phyloP scores from a whole-genome alignment of 2,888 invertebrate species.

The Laspeyria flexula region DNA sequence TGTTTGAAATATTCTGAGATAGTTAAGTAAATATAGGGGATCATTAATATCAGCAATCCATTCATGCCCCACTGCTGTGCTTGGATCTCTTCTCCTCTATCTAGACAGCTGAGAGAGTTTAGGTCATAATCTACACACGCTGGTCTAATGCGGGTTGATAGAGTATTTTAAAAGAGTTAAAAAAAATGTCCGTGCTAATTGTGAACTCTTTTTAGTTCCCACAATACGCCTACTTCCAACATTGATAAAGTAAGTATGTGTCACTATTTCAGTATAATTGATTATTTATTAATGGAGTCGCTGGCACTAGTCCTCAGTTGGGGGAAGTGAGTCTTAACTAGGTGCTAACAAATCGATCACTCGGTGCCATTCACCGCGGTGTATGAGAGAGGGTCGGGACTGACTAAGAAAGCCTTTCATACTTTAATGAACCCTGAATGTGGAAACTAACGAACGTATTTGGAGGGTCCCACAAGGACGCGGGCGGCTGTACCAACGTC shows the following conservation, averaged over 20 bases:
- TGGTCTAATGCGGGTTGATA: too few species aligned
- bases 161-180: too few species aligned
- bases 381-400: constrained; percentile 2
- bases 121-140: too few species aligned
- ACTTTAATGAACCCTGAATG: constrained; percentile 41
- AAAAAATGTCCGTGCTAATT: not conserved
- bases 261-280: not conserved
- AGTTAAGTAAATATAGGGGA: too few species aligned
- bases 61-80: too few species aligned
- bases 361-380: constrained; percentile 3
- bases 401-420: constrained; percentile 11
- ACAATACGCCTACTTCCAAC: not conserved
- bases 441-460: constrained; percentile 31
- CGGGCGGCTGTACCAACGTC: not conserved
- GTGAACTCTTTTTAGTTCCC: not conserved
- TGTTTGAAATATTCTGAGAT: too few species aligned
- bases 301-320: not conserved
- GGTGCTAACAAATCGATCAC: constrained; percentile 1
- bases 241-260: not conserved
- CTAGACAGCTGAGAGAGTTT: too few species aligned
- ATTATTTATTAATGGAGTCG: not conserved
- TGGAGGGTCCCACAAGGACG: not conserved
- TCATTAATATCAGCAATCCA: too few species aligned
- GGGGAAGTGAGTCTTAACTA: not conserved
- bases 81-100: too few species aligned